A percentile compares a stretch with the other conserved stretches of the same genome.
These are phyloP conservation scores for Pangasius sanitwongsei DNA, from an alignment of 2,797 vertebrate species.

Conservation along the genomic window DNA sequence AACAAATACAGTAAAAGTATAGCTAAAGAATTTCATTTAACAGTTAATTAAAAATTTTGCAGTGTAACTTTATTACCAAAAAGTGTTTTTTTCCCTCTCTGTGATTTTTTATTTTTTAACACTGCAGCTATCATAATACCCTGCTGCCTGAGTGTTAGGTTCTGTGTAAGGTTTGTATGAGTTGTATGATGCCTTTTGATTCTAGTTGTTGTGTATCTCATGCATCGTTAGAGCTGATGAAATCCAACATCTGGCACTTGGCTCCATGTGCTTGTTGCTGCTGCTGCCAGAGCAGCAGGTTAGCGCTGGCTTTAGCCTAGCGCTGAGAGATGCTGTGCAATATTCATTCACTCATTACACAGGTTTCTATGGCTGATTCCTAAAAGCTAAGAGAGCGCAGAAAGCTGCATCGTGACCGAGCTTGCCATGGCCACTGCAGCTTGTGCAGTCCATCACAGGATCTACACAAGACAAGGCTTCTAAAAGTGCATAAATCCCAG, in stretches of 20 bases:
- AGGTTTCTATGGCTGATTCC: neutral
- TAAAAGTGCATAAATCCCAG: slow-evolving; percentile 25
- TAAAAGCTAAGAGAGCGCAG: neutral
- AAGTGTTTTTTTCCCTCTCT: neutral
- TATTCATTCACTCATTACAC: neutral
- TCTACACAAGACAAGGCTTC: slow-evolving; percentile 23
- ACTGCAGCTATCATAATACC: neutral
- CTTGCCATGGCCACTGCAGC: neutral
- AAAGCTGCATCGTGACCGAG: neutral
- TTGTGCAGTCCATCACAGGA: neutral
- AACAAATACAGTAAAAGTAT: neutral
- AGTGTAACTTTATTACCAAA: neutral
- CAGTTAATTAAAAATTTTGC: neutral
- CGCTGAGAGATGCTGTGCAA: neutral
- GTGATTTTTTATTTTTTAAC: neutral
- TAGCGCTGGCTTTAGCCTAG: neutral
- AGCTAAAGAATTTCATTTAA: neutral
- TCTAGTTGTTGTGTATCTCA: slow-evolving; percentile 10
- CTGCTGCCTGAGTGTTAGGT: neutral
- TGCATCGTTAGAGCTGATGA: slow-evolving; percentile 26
- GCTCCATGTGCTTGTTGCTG: neutral
- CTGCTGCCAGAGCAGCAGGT: slow-evolving; percentile 8
- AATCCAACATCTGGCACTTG: slow-evolving; percentile 29
- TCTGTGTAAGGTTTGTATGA: neutral
- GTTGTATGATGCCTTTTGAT: neutral